phyloP scores from a whole-genome alignment of 2,113 vertebrate genomes.

The Sialia sialis region DNA sequence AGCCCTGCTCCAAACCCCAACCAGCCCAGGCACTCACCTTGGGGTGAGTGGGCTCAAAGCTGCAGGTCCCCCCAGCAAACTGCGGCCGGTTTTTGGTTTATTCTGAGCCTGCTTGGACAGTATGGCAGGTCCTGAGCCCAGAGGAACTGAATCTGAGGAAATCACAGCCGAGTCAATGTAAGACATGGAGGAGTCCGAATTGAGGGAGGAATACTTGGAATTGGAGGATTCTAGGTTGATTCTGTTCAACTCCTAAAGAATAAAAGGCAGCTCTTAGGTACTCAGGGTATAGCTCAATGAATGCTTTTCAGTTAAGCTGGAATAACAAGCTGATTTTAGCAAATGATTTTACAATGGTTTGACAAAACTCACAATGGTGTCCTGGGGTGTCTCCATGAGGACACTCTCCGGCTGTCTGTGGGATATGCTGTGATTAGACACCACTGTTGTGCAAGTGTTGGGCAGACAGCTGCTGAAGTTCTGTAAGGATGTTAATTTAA shows the following conservation, averaged over 20 bases:
- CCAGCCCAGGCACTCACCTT: slow-evolving; percentile 71
- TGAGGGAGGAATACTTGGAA: slow-evolving; percentile 88
- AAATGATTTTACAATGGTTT: neutral
- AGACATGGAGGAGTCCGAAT: slow-evolving; percentile 90
- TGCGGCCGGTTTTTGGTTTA: slow-evolving; percentile 94
- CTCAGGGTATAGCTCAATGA: neutral
- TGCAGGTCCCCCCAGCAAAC: slow-evolving; percentile 89
- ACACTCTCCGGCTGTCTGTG: slow-evolving; percentile 90
- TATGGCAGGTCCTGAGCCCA: slow-evolving; percentile 85
- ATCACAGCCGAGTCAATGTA: slow-evolving; percentile 96
- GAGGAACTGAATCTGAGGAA: slow-evolving; percentile 86
- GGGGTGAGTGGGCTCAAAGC: slow-evolving; percentile 92
- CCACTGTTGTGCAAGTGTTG: slow-evolving; percentile 86
- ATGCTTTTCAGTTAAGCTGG: neutral
- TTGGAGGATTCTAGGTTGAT: slow-evolving; percentile 98
- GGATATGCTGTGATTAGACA: slow-evolving; percentile 82
- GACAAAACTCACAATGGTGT: slow-evolving; percentile 87
- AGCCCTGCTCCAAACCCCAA: neutral
- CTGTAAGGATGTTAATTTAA: slow-evolving; percentile 93
- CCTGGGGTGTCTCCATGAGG: slow-evolving; percentile 95
- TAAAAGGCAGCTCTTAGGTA: slow-evolving; percentile 24
- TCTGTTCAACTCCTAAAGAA: slow-evolving; percentile 90
- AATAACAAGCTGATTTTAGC: neutral
- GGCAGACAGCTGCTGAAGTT: slow-evolving; percentile 86
- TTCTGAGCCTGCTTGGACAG: slow-evolving; percentile 92